Evolutionary conservation across 2,113 vertebrate species (phyloP), one percentile per base, ranked within the genome.

Genomic region (Poecile atricapillus): DNA sequence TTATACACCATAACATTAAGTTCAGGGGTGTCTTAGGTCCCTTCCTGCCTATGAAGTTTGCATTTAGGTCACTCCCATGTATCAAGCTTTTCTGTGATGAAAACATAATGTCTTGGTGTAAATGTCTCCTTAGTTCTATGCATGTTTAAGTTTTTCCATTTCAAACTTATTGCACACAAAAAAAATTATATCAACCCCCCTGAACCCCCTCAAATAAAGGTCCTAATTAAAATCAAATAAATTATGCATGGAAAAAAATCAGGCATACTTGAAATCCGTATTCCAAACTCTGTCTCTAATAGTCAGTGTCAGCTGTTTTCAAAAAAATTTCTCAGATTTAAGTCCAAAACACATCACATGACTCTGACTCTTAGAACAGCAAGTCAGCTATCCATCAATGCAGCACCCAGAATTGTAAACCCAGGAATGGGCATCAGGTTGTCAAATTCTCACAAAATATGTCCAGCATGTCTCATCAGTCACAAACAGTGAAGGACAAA

Each of bases 401-500:
- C 7, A 78, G 77, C 27, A 56, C 31, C 21, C 56, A 92, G 62
- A 89, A 81, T 7, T 76, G 33, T 70, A 88, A 94, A 90, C 73
- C 83, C 63, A 65, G 68, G n/a, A 95, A 79, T 46, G 63, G 53
- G 46, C 73, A 88, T 91, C 50, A 53, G 59, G 55, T 89, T 97
- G 89, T 94, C 96, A 96, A 69, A 75, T 59, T 73, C 52, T 94
- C 81, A 86, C 30, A 91, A 94, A 90, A 94, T 95, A 93, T 74
- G 33, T 73, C 52, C 83, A 83, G 33, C 53, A 59, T 50, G 8
- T 58, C 62, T 76, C 89, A 92, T 94, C 80, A 73, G 68, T 96
- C 87, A 95, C 53, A 77, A 47, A 8, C 20, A 85, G 46, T 80
- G 88, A 96, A 93, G n/a, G 92, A 84, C 47, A 86, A 96, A 70